Evolutionary conservation across 2,113 vertebrate genomes (phyloP), one percentile per base, ranked within the genome.

Genomic region (Laterallus jamaicensis): DNA sequence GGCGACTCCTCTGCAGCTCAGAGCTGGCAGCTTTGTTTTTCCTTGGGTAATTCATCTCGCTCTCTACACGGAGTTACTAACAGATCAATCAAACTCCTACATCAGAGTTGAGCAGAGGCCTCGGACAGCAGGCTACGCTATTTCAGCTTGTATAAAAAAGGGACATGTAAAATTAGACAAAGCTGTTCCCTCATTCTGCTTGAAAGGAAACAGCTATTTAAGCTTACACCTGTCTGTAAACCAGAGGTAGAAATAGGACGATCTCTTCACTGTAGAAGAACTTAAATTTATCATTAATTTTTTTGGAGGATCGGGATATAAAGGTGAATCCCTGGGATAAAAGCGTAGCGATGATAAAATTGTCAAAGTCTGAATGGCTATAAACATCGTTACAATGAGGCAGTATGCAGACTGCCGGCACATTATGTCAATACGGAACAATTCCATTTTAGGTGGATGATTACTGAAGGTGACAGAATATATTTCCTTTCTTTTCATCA

Each of bases 391-490:
- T 11, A 28, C 74, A 93, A 84, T 90, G 93, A 96, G 58, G 82
- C 92, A 93, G 31, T 40, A 85, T 82, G 77, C 56, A 86, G 74
- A 81, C 90, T 92, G 96, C 83, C 83, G 82, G 77, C 90, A 91
- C 62, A 90, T 97, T 95, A 92, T 71, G 71, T 90, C 96, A 95
- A 96, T 94, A 88, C 31, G 3, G 37, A 95, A 93, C 96, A 96
- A 83, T 83, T 87, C 90, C 63, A 90, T 96, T 97, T 95, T 75
- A 19, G 14, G 64, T 94, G 82, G 79, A 90, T 64, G 59, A 92
- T 85, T 85, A 82, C 12, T 28, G 5, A 6, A 82, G 58, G 62
- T 94, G 91, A 96, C 86, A 95, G 94, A 96, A 90, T 75, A 25
- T 5, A 20, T 91, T 86, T 59, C 35, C 63, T 86, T 89, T 82